Evolutionary conservation across 2,888 invertebrate species (phyloP), one percentile per base, ranked within the genome.

Genomic region (Tetanocera ferruginea): DNA sequence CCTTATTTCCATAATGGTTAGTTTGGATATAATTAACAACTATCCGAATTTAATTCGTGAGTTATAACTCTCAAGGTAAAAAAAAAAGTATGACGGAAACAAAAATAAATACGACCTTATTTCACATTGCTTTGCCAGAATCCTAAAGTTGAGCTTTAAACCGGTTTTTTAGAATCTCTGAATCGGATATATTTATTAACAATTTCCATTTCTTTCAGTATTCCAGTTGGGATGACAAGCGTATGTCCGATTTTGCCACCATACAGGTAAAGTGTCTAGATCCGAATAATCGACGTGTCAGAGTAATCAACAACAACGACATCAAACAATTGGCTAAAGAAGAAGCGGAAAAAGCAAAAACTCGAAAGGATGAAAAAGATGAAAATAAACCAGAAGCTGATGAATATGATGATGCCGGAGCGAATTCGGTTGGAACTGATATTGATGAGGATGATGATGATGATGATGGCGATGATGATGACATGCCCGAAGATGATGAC

Each of bases 211-310:
- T n/a, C 17, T 5, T 37, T 11, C 62, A 90, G 89, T 90, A 90
- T 62, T 90, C 90, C 70, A 89, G 89, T 79, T 90, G 90, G 88
- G 90, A 90, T 83, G 90, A 90, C 43, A 86, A 88, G 78, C 85
- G 89, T 3, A 84, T 88, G 72, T 83, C 84, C 25, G 90, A 90
- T 73, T 90, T 88, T 67, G 83, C 87, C n/a, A 83, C 83, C 64
- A 85, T 90, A 1, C 85, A 86, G 79, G 90, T 88, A 4, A 88
- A 87, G 79, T 87, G 87, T 19, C 78, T 88, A 79, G 87, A 87
- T 81, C 82, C 85, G 5, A 87, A 84, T 57, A 87, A 86, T 55
- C 83, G 89, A 19, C 87, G 88, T 23, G 87, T 89, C 0, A 85
- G 86, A 78, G 80, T 89, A 5, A 81, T 84, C n/a, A 85, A 87